A percentile compares a stretch with the other conserved stretches of the same genome.
These are phyloP conservation scores for Lagria hirta DNA, from an alignment of 2,888 invertebrate genomes.

Conservation along the genomic window DNA sequence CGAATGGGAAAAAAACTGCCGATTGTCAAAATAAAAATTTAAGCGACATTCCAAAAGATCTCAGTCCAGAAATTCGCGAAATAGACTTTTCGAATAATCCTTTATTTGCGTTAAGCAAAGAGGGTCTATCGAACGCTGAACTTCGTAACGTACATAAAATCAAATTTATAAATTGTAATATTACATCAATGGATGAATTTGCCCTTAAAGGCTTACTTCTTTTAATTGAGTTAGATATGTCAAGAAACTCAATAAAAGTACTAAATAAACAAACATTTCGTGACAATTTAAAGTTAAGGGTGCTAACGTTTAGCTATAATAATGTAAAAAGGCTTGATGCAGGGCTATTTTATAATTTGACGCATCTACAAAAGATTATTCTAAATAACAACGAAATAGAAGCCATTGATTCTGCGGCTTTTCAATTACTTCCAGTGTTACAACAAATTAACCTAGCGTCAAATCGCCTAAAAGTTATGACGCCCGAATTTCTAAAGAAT, in stretches of 20 bases:
- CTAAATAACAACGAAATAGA: constrained; percentile 75
- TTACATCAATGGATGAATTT: constrained; percentile 70
- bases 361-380: constrained; percentile 73
- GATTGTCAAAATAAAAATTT: constrained; percentile 66
- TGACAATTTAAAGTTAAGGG: constrained; percentile 70
- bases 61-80: constrained; percentile 72
- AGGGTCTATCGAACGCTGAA: constrained; percentile 69
- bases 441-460: constrained; percentile 69
- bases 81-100: constrained; percentile 73
- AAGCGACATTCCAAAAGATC: constrained; percentile 67
- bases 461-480: constrained; percentile 71
- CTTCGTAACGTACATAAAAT: constrained; percentile 82
- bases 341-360: constrained; percentile 73
- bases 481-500: constrained; percentile 64
- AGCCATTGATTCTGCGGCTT: constrained; percentile 66
- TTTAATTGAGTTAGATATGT: constrained; percentile 81
- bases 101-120: constrained; percentile 64
- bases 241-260: constrained; percentile 68
- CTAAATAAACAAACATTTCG: constrained; percentile 71
- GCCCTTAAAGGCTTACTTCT: constrained; percentile 76
- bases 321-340: constrained; percentile 71
- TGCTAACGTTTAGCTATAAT: constrained; percentile 74
- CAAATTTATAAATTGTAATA: constrained; percentile 71
- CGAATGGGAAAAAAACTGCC: constrained; percentile 79
- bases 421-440: constrained; percentile 58